Evolutionary conservation across 2,888 invertebrate species (phyloP).

Genomic region (Hetaerina titia): DNA sequence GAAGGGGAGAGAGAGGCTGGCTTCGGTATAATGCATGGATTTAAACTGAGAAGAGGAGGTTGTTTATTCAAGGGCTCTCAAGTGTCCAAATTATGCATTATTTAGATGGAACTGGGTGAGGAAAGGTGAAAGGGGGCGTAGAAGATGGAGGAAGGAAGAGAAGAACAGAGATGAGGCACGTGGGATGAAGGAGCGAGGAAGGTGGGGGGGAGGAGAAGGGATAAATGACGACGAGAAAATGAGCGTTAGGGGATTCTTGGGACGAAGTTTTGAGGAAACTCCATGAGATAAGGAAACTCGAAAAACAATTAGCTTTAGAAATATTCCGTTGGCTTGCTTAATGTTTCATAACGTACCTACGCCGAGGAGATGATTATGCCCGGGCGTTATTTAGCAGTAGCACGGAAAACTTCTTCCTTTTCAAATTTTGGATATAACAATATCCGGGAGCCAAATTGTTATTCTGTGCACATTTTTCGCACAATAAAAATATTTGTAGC

Average conservation of each 20-base stretch:
- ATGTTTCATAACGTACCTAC: not conserved
- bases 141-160: not conserved
- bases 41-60: not conserved
- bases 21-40: conserved; percentile 52
- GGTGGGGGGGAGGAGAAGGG: not conserved
- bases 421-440: not conserved
- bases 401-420: not conserved
- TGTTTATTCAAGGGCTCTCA: conserved; percentile 17
- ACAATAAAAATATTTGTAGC: not conserved
- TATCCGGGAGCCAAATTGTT: not conserved
- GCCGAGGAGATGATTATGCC: not conserved
- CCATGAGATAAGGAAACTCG: not conserved
- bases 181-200: not conserved
- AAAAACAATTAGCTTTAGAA: not conserved
- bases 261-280: not conserved
- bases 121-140: not conserved
- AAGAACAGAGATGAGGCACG: not conserved
- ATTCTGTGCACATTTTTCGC: not conserved
- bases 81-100: conserved; percentile 46
- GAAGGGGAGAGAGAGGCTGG: not conserved
- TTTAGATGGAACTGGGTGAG: not conserved
- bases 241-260: not conserved
- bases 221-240: not conserved
- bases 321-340: not conserved
- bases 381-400: not conserved